Percentiles rank a stretch among this genome's conserved stretches.
These are phyloP conservation scores for Sphaerodactylus townsendi DNA, from an alignment of 2,113 vertebrate species.

Conservation along the genomic window DNA sequence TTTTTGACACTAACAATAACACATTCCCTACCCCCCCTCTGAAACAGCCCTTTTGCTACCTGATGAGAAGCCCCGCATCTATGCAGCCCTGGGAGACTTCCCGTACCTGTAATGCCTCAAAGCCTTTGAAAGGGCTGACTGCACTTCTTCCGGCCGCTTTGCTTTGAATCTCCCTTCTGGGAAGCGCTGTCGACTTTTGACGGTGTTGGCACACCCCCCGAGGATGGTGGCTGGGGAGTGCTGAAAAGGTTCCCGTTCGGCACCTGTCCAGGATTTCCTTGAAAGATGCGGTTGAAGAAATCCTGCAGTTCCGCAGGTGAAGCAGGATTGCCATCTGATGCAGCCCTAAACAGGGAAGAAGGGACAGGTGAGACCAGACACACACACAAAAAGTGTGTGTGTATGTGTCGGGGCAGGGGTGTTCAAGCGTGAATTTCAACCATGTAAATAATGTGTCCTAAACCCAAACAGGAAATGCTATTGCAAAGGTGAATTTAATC, in stretches of 20 bases:
- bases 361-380: background rate
- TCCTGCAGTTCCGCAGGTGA: conserved; percentile 87
- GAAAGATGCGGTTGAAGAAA: conserved; percentile 88
- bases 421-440: too few relatives aligned
- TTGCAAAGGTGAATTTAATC: too few relatives aligned
- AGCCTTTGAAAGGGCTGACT: conserved; percentile 90
- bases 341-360: conserved; percentile 64
- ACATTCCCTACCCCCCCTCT: conserved; percentile 34
- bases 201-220: conserved; percentile 59
- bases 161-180: conserved; percentile 78
- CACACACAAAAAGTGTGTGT: too few relatives aligned
- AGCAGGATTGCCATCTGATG: conserved; percentile 73
- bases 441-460: too few relatives aligned
- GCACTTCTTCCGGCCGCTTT: conserved; percentile 87
- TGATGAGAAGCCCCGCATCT: background rate
- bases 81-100: background rate
- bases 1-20: background rate
- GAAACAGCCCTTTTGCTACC: conserved; percentile 53
- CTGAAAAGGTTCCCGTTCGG: conserved; percentile 84
- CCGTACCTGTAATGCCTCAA: conserved; percentile 66
- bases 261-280: conserved; percentile 79
- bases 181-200: conserved; percentile 71
- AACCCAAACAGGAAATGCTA: too few relatives aligned
- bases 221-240: conserved; percentile 68
- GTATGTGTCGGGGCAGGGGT: too few relatives aligned